Percentiles rank a stretch among this genome's conserved stretches.
Conservation (phyloP, 2,797 vertebrate species). For the Notamacropus eugenii region DNA sequence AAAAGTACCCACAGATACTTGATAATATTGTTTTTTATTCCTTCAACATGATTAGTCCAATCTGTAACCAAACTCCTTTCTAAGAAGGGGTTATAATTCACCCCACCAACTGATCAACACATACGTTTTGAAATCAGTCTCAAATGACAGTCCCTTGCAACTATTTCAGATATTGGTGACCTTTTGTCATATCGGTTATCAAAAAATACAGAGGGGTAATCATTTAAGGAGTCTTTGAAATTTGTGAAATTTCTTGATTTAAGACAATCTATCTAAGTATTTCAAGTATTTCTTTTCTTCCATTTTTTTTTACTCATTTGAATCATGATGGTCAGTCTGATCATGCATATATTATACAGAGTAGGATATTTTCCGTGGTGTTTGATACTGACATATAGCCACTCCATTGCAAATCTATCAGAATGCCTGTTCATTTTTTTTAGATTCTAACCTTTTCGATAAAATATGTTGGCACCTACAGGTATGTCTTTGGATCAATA, state of each 20-base stretch:
- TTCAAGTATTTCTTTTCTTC: not conserved
- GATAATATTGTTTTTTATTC: not conserved
- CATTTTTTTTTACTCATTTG: not conserved
- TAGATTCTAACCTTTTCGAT: not conserved
- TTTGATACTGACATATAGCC: not conserved
- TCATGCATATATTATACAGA: slow-evolving; percentile 37
- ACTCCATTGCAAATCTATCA: not conserved
- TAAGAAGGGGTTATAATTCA: not conserved
- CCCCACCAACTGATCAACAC: not conserved
- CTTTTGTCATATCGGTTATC: not conserved
- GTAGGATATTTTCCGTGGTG: not conserved
- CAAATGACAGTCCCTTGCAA: not conserved
- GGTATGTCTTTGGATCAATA: not conserved
- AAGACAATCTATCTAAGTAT: not conserved
- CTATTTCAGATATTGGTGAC: not conserved
- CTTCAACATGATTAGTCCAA: not conserved
- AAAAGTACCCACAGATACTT: not conserved
- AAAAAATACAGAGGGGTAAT: not conserved
- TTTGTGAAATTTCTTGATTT: not conserved
- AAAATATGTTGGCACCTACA: not conserved
- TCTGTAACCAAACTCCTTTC: not conserved
- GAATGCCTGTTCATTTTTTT: not conserved
- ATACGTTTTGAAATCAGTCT: not conserved
- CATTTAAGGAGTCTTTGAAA: not conserved
- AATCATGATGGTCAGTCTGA: not conserved